phyloP scores from a whole-genome alignment of 2,888 invertebrate genomes.

The Adineta ricciae region DNA sequence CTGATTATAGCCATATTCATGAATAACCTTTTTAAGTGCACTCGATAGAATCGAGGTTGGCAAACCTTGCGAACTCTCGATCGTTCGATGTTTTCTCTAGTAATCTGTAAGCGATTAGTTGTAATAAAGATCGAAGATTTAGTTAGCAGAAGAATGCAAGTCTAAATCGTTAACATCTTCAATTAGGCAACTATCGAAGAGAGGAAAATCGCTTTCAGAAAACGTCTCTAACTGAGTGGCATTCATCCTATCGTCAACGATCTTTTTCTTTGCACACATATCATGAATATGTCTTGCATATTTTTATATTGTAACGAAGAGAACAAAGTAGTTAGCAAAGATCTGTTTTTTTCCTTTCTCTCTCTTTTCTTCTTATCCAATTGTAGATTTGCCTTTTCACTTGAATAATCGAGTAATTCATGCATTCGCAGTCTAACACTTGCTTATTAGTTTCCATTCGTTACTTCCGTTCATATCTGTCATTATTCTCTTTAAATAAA shows the following conservation, averaged over 20 bases:
- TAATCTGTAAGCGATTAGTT: not conserved
- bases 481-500: not conserved
- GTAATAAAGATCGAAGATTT: not conserved
- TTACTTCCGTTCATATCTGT: not conserved
- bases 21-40: not conserved
- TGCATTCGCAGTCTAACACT: not conserved
- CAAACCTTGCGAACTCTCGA: not conserved
- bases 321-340: not conserved
- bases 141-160: not conserved
- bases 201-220: not conserved
- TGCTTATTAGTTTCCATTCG: not conserved
- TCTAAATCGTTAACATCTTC: not conserved
- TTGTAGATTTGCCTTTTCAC: not conserved
- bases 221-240: not conserved
- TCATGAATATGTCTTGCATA: not conserved
- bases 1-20: not conserved
- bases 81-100: not conserved
- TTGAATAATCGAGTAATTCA: not conserved
- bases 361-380: not conserved
- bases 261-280: not conserved
- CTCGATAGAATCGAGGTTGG: not conserved
- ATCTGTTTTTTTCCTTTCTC: not conserved
- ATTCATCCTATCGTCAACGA: not conserved
- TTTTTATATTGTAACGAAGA: not conserved
- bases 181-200: not conserved